Conservation (phyloP, 2,888 invertebrate genomes). For the Automeris io region DNA sequence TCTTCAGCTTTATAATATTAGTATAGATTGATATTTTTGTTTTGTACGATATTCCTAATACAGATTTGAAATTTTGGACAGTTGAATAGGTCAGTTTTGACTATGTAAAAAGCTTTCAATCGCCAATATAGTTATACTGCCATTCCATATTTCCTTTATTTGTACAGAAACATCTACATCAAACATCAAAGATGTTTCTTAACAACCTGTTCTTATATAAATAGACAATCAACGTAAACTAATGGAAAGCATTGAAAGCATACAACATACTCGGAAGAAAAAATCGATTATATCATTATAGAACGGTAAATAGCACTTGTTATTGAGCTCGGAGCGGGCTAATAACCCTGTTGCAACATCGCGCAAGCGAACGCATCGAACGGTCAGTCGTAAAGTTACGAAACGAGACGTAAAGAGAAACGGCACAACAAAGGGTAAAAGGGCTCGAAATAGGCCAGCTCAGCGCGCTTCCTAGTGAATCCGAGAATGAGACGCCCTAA, state of each 20-base stretch:
- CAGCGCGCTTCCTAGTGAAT: conserved; percentile 59
- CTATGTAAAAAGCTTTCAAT: too few relatives aligned
- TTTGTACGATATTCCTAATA: too few relatives aligned
- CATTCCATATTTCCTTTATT: too few relatives aligned
- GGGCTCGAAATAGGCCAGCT: conserved; percentile 51
- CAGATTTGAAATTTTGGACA: too few relatives aligned
- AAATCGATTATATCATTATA: conserved; percentile 22
- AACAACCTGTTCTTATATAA: too few relatives aligned
- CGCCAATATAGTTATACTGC: too few relatives aligned
- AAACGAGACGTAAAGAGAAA: conserved; percentile 71
- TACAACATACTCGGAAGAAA: conserved; percentile 22
- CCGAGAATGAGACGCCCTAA: conserved; percentile 43
- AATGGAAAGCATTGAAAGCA: conserved; percentile 30
- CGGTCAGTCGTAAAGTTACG: conserved; percentile 64
- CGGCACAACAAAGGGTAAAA: conserved; percentile 62
- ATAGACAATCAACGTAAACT: conserved; percentile 35
- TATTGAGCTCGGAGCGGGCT: conserved; percentile 47
- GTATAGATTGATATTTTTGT: too few relatives aligned
- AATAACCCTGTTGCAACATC: conserved; percentile 60
- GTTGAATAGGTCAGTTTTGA: too few relatives aligned
- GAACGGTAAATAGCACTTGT: conserved; percentile 34
- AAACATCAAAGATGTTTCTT: too few relatives aligned
- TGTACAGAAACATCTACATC: too few relatives aligned
- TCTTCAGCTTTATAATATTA: too few relatives aligned
- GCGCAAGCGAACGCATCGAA: conserved; percentile 52